Base-by-base conservation (phyloP, 2,797 vertebrate genomes). In the Iguana delicatissima region DNA sequence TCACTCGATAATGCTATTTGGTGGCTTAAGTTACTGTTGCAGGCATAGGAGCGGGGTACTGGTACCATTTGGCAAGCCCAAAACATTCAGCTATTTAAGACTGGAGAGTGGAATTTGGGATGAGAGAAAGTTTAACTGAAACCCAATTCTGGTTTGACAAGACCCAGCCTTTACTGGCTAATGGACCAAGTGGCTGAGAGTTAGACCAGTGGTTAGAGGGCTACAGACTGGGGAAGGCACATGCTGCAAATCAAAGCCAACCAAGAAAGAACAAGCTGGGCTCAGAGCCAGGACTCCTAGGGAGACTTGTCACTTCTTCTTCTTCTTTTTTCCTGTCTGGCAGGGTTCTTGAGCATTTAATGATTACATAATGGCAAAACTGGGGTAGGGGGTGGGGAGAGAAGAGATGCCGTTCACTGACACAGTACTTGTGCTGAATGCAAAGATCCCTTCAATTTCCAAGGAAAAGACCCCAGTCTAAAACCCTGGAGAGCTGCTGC, bases 281-380 rank as follows among this genome's bases (percentile, higher is more conserved):
- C 88, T 59, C 35, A 20, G 7, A 89, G 50, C 57, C 7, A 85
- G 64, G 26, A 73, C 42, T 87, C 73, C 16, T 64, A 18, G 50
- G 62, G 16, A 83, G 26, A 64, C 10, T 16, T 87, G 35, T 64
- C 59, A 90, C 42, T 46, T 82, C 38, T 35, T 46, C 4, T 46
- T 46, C 42, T 46, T 46, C 4, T 10, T 38, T 62, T 20, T 7
- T 18, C 77, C 35, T 64, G 13, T 46, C 9, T 79, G 24, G 73
- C 52, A 86, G 9, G 62, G 29, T 79, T 82, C 10, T 55, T 69
- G 35, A 16, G 57, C 5, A 22, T 73, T 74, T 42, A 62, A 77
- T 20, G n/a, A 26, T 87, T 91, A 24, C 73, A 88, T 69, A 79
- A 91, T n/a, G 50, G 80, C 26, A 50, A 83, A 46, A 84, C 46